phyloP scores from a whole-genome alignment of 2,888 invertebrate species.

The Diaphora mendica region DNA sequence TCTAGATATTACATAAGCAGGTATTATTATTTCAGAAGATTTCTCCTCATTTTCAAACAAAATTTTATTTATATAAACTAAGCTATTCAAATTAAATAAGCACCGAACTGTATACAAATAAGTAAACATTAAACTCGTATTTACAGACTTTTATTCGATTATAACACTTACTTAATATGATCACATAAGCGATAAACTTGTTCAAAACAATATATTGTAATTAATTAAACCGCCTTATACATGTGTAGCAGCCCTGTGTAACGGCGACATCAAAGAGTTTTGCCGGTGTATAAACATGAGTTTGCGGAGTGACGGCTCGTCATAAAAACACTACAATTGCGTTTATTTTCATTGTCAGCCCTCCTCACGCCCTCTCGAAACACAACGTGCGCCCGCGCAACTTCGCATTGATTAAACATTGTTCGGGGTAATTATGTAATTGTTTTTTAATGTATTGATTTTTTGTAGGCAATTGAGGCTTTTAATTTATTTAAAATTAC shows the following conservation, averaged over 20 bases:
- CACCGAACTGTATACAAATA: background rate
- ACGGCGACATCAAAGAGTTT: conserved; percentile 47
- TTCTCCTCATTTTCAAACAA: conserved; percentile 1
- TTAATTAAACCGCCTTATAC: background rate
- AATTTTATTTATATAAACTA: background rate
- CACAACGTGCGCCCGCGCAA: conserved; percentile 14
- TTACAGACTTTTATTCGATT: background rate
- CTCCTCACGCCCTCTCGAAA: conserved; percentile 4
- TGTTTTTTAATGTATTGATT: background rate
- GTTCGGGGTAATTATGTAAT: conserved; percentile 2
- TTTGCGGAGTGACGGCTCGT: conserved; percentile 45
- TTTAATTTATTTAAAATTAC: background rate
- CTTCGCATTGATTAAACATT: conserved; percentile 16
- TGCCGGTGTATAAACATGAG: conserved; percentile 42
- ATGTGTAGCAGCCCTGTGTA: conserved; percentile 32
- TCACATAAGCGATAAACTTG: background rate
- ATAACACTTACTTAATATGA: background rate
- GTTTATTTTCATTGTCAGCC: conserved; percentile 50
- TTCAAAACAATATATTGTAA: background rate
- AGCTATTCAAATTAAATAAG: background rate
- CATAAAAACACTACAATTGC: conserved; percentile 48
- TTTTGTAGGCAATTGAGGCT: background rate
- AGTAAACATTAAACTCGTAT: background rate
- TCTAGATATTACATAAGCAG: background rate
- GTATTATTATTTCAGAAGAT: background rate